These are phyloP conservation scores for Lithobates sylvaticus DNA, from an alignment of 2,797 vertebrate species.

Conservation along the genomic window DNA sequence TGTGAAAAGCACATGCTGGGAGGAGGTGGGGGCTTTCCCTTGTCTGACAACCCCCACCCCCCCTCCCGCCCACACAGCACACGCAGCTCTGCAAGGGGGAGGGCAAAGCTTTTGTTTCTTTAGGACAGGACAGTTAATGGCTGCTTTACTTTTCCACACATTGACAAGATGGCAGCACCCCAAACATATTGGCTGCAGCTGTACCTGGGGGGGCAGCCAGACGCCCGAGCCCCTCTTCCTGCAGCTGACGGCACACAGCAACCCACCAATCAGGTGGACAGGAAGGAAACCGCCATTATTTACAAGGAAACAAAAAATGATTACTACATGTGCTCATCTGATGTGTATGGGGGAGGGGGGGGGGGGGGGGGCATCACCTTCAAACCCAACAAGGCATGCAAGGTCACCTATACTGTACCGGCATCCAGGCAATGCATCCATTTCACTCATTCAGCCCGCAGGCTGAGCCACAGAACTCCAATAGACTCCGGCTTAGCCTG, in stretches of 20 bases:
- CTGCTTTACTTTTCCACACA: slow-evolving; percentile 54
- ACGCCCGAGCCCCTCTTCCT: background rate
- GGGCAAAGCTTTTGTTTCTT: slow-evolving; percentile 55
- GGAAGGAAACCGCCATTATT: background rate
- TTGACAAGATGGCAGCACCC: slow-evolving; percentile 61
- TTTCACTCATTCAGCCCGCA: no score
- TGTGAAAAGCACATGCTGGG: slow-evolving; percentile 28
- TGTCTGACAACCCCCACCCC: slow-evolving; percentile 5
- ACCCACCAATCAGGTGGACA: background rate
- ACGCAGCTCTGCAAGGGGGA: slow-evolving; percentile 46
- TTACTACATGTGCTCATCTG: no score
- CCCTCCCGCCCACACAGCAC: slow-evolving; percentile 47
- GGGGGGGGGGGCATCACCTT: no score
- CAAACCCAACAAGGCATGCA: no score
- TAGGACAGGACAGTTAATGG: slow-evolving; percentile 61
- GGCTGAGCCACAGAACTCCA: no score
- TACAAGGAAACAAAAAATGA: no score
- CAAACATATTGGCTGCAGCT: slow-evolving; percentile 1
- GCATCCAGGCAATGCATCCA: no score
- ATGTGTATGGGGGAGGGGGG: no score
- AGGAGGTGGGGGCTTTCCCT: slow-evolving; percentile 35
- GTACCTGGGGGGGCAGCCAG: background rate
- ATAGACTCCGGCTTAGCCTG: no score
- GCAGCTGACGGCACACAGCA: background rate
- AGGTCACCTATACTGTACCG: no score